Evolutionary conservation across 2,113 vertebrate genomes (phyloP), one percentile per base, ranked within the genome.

Genomic region (Paratilapia polleni): DNA sequence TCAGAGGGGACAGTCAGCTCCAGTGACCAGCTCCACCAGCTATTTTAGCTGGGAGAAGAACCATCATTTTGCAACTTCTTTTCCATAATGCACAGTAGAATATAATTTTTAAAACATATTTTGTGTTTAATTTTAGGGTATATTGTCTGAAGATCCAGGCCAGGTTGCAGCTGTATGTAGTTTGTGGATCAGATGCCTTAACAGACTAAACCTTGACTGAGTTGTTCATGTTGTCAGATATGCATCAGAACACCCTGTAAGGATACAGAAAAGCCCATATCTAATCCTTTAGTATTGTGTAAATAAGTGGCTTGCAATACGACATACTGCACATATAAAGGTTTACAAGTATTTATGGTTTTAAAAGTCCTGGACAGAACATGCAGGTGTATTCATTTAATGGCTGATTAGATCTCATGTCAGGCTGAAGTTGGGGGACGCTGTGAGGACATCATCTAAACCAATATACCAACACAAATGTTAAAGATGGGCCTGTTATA

Each of bases 301-400:
- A 68, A 49, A 47, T 41, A 24, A 82, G 8, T 14, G 47, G 57
- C 31, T 58, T 1, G 36, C 52, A 47, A 38, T 20, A 52, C 52
- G 43, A 73, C 26, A 54, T n/a, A 70, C 0, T 9, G 63, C 74
- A 34, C 3, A 3, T 38, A 59, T 47, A 26, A 41, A 75, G 28
- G 47, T 52, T 31, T 52, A n/a, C 68, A 52, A 52, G 17, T 12
- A 5, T 73, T 73, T 73, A 52, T 52, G 47, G 68, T n/a, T 26
- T 8, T 70, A 31, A 73, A 73, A n/a, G 26, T 73, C 19, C 26
- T n/a, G 47, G 68, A 1, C 19, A n/a, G 68, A 73, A 31, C 1
- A 31, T 73, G 68, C 11, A 73, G 68, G 47, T 73, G 47, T 73
- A 34, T 54, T 73, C 19, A 73, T 73, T 73, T 54, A 73, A 73